phyloP scores from a whole-genome alignment of 2,888 invertebrate species.

The Asteroscopus sphinx region DNA sequence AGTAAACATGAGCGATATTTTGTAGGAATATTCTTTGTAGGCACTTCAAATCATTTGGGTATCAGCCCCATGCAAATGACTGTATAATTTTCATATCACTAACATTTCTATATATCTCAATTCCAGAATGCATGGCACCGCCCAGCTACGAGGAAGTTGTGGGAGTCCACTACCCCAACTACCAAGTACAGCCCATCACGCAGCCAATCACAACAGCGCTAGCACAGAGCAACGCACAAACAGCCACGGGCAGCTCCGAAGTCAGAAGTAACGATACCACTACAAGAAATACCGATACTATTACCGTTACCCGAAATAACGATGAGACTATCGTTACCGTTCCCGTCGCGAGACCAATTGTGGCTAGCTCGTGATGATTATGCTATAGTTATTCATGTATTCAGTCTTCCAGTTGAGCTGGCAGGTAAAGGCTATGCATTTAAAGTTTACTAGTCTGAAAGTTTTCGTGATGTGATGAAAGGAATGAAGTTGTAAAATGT shows the following conservation, averaged over 20 bases:
- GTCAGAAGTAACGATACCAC: conserved; percentile 20
- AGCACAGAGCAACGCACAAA: conserved; percentile 61
- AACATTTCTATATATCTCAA: conserved; percentile 26
- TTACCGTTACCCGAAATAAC: conserved; percentile 16
- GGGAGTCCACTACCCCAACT: conserved; percentile 81
- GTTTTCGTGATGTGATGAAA: conserved; percentile 46
- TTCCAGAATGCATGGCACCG: conserved; percentile 86
- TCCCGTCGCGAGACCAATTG: conserved; percentile 64
- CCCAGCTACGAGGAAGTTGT: conserved; percentile 87
- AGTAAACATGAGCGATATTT: too few species aligned
- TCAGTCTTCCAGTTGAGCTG: conserved; percentile 65
- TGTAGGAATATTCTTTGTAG: neutral
- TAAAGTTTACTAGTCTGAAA: conserved; percentile 63
- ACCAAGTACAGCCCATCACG: conserved; percentile 76
- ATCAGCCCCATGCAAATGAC: neutral
- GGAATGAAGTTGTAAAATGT: conserved; percentile 28
- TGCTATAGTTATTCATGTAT: conserved; percentile 38
- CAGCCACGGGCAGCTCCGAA: conserved; percentile 16
- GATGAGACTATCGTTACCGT: conserved; percentile 50
- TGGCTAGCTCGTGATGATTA: conserved; percentile 64
- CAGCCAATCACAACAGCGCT: conserved; percentile 79
- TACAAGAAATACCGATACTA: conserved; percentile 16
- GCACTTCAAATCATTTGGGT: neutral
- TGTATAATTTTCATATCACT: neutral
- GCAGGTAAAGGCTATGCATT: conserved; percentile 60